Evolutionary conservation across 2,113 vertebrate genomes (phyloP), one percentile per base, ranked within the genome.

Genomic region (Ctenomys sociabilis): DNA sequence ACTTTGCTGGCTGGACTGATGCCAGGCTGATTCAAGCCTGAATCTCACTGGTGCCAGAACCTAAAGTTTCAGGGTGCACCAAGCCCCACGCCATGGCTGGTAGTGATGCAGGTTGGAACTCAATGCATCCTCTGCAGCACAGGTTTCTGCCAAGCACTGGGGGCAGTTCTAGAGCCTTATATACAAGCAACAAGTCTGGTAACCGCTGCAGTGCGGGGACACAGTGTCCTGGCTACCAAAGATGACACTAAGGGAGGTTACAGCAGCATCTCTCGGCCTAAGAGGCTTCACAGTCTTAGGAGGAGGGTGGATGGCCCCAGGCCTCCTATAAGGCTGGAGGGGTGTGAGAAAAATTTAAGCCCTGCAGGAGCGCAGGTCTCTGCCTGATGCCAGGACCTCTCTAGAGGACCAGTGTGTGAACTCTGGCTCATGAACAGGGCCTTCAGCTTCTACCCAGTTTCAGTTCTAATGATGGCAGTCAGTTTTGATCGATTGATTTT

Each of bases 401-500:
- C 13, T 52, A 52, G 22, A 30, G 30, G 13, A 43, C 49, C 59
- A 16, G 24, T 81, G 61, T 37, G 5, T 66, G 61, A 78, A 32
- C 43, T 90, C 75, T 30, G 13, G 14, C 61, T 32, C 32, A 24
- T 49, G 10, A 40, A 64, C 4, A 21, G 75, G 30, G 75, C 4
- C 32, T 28, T n/a, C 22, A 72, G 17, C n/a, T 68, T 54, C 45
- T 82, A 57, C 63, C 32, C 37, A n/a, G 24, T 40, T 1, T 22
- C 19, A 24, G 75, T 14, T 80, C 64, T 83, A 17, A 26, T 37
- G 28, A 32, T 52, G 43, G 17, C 75, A 80, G 72, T 72, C 35
- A 57, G 43, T 96, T 78, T 78, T 66, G 49, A 89, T 64, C 32
- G 14, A 75, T 14, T 73, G 14, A 57, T 94, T 78, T 92, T 45